A percentile compares a stretch with the other conserved stretches of the same genome.
phyloP scores from a whole-genome alignment of 2,113 vertebrate genomes.

The Terrapene triunguis region DNA sequence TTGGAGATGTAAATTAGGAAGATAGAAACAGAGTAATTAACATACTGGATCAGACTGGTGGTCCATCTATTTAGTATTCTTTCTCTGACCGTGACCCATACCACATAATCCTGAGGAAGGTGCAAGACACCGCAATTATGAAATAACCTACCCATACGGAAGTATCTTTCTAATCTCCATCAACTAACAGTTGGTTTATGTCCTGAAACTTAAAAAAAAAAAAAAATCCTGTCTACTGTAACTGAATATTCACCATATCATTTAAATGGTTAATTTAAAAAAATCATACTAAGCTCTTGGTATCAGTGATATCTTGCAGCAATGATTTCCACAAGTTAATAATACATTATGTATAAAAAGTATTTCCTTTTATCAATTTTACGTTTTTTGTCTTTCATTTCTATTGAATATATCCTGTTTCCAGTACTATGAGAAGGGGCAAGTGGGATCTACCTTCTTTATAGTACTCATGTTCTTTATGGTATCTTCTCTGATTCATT shows the following conservation, averaged over 20 bases:
- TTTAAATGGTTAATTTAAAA: neutral
- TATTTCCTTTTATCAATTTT: neutral
- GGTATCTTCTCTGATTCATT: neutral
- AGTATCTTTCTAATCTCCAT: neutral
- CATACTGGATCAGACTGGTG: rapidly evolving
- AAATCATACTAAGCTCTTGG: neutral
- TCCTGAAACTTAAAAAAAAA: neutral
- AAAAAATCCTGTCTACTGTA: neutral
- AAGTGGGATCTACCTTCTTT: neutral
- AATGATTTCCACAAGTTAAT: neutral
- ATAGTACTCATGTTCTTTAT: neutral
- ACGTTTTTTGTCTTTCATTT: neutral
- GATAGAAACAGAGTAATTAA: neutral
- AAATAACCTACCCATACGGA: neutral
- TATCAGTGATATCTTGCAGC: neutral
- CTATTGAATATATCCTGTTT: neutral
- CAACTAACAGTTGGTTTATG: rapidly evolving
- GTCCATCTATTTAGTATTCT: rapidly evolving
- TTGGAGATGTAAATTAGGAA: too few relatives aligned
- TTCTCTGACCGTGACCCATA: neutral
- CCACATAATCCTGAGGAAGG: neutral
- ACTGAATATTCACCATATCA: rapidly evolving
- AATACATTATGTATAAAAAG: neutral
- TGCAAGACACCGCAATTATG: neutral
- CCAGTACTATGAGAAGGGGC: too few relatives aligned